Evolutionary conservation across 2,113 vertebrate species (phyloP).

Genomic region (Ia io): DNA sequence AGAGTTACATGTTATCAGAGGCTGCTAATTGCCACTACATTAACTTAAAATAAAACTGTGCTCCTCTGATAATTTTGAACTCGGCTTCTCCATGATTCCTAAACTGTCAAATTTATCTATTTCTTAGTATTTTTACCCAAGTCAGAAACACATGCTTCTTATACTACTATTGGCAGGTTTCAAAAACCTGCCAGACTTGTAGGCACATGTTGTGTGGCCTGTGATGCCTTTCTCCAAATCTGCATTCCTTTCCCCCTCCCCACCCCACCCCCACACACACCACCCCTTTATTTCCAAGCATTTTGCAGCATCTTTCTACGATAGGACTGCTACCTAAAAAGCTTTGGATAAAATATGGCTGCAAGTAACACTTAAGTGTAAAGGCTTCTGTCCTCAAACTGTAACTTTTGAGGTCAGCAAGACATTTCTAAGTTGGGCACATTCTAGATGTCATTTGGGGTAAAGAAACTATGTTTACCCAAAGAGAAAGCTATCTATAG

Average conservation of each 20-base stretch:
- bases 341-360: neutral
- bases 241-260: accelerated
- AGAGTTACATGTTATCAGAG: neutral
- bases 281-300: neutral
- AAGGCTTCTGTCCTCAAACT: neutral
- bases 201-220: neutral
- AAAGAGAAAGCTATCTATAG: neutral
- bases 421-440: neutral
- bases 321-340: neutral
- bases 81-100: neutral
- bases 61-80: neutral
- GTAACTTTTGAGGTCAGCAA: neutral
- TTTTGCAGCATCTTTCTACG: neutral
- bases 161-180: neutral
- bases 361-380: neutral
- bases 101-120: neutral
- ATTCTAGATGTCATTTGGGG: neutral
- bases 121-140: neutral
- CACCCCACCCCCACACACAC: too few species aligned
- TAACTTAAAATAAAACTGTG: constrained; percentile 5
- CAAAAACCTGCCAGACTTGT: neutral
- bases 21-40: neutral
- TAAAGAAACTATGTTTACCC: neutral
- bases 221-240: neutral
- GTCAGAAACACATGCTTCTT: neutral